Conservation (phyloP, 2,888 invertebrate species). For the Zaprionus obscuricornis region DNA sequence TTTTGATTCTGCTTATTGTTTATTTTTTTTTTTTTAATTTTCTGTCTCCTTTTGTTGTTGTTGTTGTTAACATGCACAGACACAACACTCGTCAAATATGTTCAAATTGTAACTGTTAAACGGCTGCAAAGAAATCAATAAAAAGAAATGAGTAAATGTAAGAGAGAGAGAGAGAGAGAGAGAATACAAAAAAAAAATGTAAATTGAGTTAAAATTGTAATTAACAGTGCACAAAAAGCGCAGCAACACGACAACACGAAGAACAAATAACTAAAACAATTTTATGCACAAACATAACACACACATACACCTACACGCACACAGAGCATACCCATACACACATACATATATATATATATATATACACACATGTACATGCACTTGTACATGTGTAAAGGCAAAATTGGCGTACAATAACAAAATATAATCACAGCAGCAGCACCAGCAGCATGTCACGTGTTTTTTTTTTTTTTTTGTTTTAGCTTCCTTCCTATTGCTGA, state of each 20-base stretch:
- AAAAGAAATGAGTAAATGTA: no score
- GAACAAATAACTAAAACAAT: no score
- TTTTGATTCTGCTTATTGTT: no score
- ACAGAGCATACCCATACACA: background rate
- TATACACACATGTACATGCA: background rate
- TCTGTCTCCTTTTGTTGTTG: conserved; percentile 5
- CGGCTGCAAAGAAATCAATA: conserved; percentile 44
- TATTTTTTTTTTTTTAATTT: background rate
- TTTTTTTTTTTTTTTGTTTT: no score
- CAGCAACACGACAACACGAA: no score
- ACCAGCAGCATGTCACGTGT: no score
- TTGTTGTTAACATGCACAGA: conserved; percentile 45
- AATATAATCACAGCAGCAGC: conserved; percentile 3
- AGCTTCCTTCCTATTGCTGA: no score
- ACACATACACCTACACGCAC: no score
- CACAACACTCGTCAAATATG: conserved; percentile 51
- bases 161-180: background rate
- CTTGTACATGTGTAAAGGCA: no score
- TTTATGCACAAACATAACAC: no score
- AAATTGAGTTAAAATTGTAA: conserved; percentile 12
- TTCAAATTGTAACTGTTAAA: conserved; percentile 46
- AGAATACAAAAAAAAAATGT: background rate
- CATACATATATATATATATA: background rate
- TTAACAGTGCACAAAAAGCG: conserved; percentile 23
- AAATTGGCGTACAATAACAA: conserved; percentile 1